Percentiles rank a stretch among this genome's conserved stretches.
Evolutionary conservation across 2,113 vertebrate genomes (phyloP).

Genomic region (Paedocypris sp.): DNA sequence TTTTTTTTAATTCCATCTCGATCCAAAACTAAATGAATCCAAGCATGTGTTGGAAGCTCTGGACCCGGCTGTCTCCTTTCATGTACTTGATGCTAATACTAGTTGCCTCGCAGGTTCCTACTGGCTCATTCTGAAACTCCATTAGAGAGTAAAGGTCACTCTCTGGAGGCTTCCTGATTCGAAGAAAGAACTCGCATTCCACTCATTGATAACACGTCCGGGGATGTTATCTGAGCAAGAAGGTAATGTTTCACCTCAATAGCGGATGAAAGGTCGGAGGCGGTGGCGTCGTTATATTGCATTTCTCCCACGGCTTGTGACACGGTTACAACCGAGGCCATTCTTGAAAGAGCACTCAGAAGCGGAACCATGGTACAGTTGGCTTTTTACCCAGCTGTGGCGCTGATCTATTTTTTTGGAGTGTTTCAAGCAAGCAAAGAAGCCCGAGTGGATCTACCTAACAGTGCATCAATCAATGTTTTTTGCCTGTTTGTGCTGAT

Average conservation of each 20-base stretch:
- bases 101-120: slow-evolving; percentile 3
- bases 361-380: slow-evolving; percentile 48
- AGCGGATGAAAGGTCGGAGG: slow-evolving; percentile 53
- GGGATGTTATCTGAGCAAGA: slow-evolving; percentile 19
- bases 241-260: slow-evolving; percentile 59
- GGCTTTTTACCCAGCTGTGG: slow-evolving; percentile 61
- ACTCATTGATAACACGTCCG: slow-evolving; percentile 18
- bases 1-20: too few relatives aligned
- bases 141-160: slow-evolving; percentile 29
- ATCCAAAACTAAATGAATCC: slow-evolving; percentile 22
- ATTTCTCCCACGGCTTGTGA: background rate
- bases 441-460: slow-evolving; percentile 51
- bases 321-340: background rate
- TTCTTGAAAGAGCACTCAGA: background rate
- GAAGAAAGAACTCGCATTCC: slow-evolving; percentile 18
- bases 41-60: slow-evolving; percentile 1
- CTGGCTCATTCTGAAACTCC: slow-evolving; percentile 14
- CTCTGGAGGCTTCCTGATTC: background rate
- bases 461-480: slow-evolving; percentile 63
- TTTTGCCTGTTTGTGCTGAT: slow-evolving; percentile 66
- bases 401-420: slow-evolving; percentile 64
- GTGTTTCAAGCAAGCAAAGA: slow-evolving; percentile 53
- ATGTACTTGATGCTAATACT: slow-evolving; percentile 18
- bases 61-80: slow-evolving; percentile 2
- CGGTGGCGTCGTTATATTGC: background rate